These are phyloP conservation scores for Deilephila elpenor DNA, from an alignment of 2,888 invertebrate genomes.

Conservation along the genomic window DNA sequence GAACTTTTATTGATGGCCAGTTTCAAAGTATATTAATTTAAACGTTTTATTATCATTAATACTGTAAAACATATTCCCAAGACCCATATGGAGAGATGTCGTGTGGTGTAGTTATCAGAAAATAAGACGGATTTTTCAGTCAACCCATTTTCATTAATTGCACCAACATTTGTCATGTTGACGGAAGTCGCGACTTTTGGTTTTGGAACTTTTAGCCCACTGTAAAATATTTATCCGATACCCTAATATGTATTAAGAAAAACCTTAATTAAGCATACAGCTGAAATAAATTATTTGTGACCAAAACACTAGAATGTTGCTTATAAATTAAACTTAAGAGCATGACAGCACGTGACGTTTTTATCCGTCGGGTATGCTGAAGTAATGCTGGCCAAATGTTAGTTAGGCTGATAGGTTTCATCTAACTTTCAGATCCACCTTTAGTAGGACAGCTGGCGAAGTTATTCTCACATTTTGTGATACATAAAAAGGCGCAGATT, in stretches of 20 bases:
- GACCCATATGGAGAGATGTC: no score
- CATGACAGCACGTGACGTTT: neutral
- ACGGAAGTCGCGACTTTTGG: no score
- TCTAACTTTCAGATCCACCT: neutral
- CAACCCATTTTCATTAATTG: no score
- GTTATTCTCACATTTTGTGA: no score
- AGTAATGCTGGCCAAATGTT: neutral
- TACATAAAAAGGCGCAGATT: no score
- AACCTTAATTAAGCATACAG: neutral
- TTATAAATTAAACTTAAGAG: neutral
- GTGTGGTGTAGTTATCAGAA: no score
- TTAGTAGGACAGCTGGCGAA: neutral
- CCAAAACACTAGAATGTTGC: neutral
- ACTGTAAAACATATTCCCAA: no score
- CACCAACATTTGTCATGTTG: no score
- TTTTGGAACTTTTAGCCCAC: no score
- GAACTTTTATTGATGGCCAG: neutral
- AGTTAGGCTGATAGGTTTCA: neutral
- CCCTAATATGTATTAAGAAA: neutral
- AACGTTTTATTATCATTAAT: neutral
- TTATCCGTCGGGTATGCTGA: neutral
- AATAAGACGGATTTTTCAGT: no score
- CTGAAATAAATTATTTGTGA: neutral
- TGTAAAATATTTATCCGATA: no score
- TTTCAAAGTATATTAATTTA: neutral